Conservation (phyloP, 1,140 invertebrate genomes). For the Gerris buenoi region DNA sequence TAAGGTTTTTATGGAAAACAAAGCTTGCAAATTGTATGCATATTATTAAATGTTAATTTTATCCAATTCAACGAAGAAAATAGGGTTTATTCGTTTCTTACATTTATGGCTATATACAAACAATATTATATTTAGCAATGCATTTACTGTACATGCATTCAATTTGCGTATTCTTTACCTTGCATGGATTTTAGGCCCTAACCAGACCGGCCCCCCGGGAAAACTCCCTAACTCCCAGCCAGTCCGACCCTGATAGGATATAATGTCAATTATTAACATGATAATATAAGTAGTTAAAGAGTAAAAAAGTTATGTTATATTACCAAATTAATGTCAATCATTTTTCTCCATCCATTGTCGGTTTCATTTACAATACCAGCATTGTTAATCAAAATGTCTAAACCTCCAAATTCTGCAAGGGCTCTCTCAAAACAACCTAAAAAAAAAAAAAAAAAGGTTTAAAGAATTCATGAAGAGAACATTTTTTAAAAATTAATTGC, state of each 20-base stretch:
- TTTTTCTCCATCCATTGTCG: background rate
- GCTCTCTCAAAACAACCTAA: background rate
- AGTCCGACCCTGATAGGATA: background rate
- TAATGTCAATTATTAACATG: background rate
- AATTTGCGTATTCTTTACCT: too few species aligned
- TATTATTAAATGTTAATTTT: too few species aligned
- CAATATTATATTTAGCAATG: too few species aligned
- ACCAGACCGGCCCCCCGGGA: too few species aligned
- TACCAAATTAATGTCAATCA: background rate
- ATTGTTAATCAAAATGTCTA: conserved; percentile 3
- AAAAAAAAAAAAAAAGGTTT: background rate
- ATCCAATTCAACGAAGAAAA: too few species aligned
- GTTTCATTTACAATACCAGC: conserved; percentile 5
- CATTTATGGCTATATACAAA: too few species aligned
- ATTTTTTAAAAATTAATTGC: too few species aligned
- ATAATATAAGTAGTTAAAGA: background rate
- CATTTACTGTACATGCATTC: too few species aligned
- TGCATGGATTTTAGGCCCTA: too few species aligned
- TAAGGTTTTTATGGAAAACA: background rate
- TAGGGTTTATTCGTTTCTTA: too few species aligned
- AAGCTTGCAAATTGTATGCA: too few species aligned
- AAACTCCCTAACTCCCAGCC: background rate
- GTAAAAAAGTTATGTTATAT: background rate
- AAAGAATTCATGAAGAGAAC: background rate
- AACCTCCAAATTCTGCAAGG: background rate